These are phyloP conservation scores for Mythimna albipuncta DNA, from an alignment of 2,888 invertebrate species.

Conservation along the genomic window DNA sequence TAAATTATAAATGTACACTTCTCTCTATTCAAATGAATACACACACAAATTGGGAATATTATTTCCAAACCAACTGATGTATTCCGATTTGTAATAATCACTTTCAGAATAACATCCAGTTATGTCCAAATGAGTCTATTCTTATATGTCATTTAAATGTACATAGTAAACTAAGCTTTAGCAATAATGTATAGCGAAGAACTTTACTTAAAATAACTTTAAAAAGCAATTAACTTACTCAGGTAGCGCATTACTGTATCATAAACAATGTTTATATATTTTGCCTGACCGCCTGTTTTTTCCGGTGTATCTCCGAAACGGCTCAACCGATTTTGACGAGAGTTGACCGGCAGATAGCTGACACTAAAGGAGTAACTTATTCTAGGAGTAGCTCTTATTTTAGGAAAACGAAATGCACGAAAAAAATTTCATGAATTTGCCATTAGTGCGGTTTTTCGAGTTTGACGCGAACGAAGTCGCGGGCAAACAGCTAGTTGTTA, in stretches of 20 bases:
- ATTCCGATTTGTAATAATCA: slow-evolving; percentile 48
- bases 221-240: slow-evolving; percentile 55
- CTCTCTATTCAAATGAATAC: slow-evolving; percentile 29
- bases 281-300: too few species aligned
- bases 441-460: too few species aligned
- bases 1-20: slow-evolving; percentile 13
- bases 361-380: slow-evolving; percentile 9
- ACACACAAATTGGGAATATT: neutral
- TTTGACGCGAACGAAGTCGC: neutral
- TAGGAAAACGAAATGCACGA: too few species aligned
- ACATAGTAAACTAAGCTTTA: slow-evolving; percentile 51
- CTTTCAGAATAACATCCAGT: slow-evolving; percentile 25
- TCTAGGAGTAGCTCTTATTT: neutral
- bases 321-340: too few species aligned
- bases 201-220: slow-evolving; percentile 31
- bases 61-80: slow-evolving; percentile 42
- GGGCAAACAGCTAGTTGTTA: neutral
- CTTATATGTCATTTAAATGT: slow-evolving; percentile 31
- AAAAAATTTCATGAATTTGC: too few species aligned
- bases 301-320: too few species aligned
- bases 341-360: too few species aligned
- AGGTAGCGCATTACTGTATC: slow-evolving; percentile 13
- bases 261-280: too few species aligned
- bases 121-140: slow-evolving; percentile 41
- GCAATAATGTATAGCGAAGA: slow-evolving; percentile 55